Evolutionary conservation across 30 jellyfish, hydroid and myxozoan species (phyloP), one percentile per base, ranked within the genome.

Genomic region (Nemopilema nomurai): DNA sequence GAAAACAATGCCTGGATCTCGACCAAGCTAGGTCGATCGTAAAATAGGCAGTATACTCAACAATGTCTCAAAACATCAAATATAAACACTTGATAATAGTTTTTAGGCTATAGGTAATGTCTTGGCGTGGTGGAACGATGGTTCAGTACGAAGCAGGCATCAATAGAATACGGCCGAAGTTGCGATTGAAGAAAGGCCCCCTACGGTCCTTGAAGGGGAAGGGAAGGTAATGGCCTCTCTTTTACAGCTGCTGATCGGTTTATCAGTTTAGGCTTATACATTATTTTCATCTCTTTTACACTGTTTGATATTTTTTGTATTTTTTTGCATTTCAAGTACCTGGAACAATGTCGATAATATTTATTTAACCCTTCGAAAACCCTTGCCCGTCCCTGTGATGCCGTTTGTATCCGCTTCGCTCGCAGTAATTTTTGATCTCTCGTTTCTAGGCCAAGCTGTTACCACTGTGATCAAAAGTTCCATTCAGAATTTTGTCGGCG

Each of bases 191-290:
- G 80, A 83, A 83, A 71, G 92, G 92, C 92, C 92, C 92, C 92
- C 92, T 83, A 69, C 90, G 90, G 82, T 80, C 82, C 71, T 76
- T 76, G 92, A 78, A 84, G 86, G 92, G 92, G 92, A 83, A 67
- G 74, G 73, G 82, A 73, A 71, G 67, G 80, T 70, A 70, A 24
- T 70, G n/a, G 80, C 50, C 80, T 27, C 21, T 70, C 53, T 70
- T 70, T 70, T 70, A 16, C 57, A 41, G 57, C 57, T 41, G 57
- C 57, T 41, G 19, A 26, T 27, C 23, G 21, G 1, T 16, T 28
- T 4, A 30, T 18, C 50, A 26, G n/a, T 24, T 24, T 7, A 70
- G 27, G 29, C 29, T 19, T 28, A 16, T 28, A 70, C 29, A 16
- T 19, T 23, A 8, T 70, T 26, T 70, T 24, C 1, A 8, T 1